Percentiles rank a stretch among this genome's conserved stretches.
These are phyloP conservation scores for Rhopilema esculentum DNA, from an alignment of 30 jellyfish, hydroid and myxozoan species.

Conservation along the genomic window DNA sequence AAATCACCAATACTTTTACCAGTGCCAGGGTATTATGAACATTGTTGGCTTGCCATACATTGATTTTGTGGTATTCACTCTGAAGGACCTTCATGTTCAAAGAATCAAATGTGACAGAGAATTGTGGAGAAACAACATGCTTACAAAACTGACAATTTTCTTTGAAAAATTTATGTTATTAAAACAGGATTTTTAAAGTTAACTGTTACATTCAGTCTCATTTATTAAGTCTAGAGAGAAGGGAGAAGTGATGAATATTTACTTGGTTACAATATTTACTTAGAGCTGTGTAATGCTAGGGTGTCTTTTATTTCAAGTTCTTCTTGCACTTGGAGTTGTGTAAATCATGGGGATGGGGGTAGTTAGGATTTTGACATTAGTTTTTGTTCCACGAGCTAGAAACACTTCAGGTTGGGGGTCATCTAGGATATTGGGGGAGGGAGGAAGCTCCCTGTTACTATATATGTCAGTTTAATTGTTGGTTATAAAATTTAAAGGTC, in stretches of 20 bases:
- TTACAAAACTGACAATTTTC: conserved; percentile 9
- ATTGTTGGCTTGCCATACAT: conserved; percentile 6
- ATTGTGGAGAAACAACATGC: conserved; percentile 27
- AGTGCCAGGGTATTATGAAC: conserved; percentile 68
- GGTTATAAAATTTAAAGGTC: neutral
- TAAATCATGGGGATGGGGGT: neutral
- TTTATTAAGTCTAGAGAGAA: neutral
- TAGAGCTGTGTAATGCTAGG: neutral
- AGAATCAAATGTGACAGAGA: conserved; percentile 9
- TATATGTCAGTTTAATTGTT: neutral
- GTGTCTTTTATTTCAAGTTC: neutral
- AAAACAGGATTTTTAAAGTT: neutral
- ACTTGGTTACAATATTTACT: neutral
- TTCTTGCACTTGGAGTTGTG: neutral
- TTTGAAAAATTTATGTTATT: neutral
- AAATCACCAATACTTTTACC: conserved; percentile 23
- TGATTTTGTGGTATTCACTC: conserved; percentile 54
- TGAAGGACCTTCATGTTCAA: conserved; percentile 15
- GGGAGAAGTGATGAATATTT: neutral
- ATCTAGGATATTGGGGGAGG: neutral
- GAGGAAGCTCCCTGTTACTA: neutral
- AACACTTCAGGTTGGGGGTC: neutral
- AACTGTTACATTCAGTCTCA: neutral
- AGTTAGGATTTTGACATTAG: neutral
- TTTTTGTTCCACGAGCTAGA: neutral